Evolutionary conservation across 2,888 invertebrate species (phyloP), one percentile per base, ranked within the genome.

Genomic region (Drosophila cognata): DNA sequence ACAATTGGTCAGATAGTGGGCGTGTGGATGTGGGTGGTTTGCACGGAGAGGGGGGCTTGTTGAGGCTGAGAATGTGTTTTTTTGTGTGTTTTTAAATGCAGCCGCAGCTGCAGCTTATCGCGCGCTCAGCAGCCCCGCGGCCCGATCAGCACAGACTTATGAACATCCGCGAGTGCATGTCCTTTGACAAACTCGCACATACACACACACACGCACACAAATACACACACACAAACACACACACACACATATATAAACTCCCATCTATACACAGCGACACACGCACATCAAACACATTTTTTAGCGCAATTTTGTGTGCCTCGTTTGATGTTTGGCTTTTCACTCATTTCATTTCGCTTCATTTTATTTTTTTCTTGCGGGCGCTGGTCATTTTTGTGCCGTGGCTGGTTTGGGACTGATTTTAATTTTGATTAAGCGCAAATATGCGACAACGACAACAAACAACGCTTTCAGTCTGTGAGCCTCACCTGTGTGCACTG

Each of bases 401-500:
- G n/a, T 4, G n/a, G 35, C 16, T 16, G 33, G n/a, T n/a, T 29
- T 50, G 50, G 8, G 41, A 31, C 25, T 31, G 46, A 56, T 63
- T 76, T 62, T 57, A 58, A 69, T 71, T 70, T 77, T 52, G 58
- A 75, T 75, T 69, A 80, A 43, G 51, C 58, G 70, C 71, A 55
- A 77, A 58, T 69, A 80, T 79, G 79, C 61, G 80, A 7, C 21
- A n/a, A 25, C 4, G 18, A 33, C 46, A n/a, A 25, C 5, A 28
- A 18, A 46, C 3, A 16, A n/a, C 28, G 10, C 6, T 53, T 10
- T 28, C 2, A 13, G 31, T 33, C 33, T 21, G 2, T 96, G 8
- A 18, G 11, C 28, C 96, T 96, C 93, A 98, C 98, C 98, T 94
- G 97, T 97, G 93, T 97, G 97, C 94, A 97, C 96, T 69, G 98